phyloP scores from a whole-genome alignment of 2,113 vertebrate species.

The Aspidoscelis tigris region DNA sequence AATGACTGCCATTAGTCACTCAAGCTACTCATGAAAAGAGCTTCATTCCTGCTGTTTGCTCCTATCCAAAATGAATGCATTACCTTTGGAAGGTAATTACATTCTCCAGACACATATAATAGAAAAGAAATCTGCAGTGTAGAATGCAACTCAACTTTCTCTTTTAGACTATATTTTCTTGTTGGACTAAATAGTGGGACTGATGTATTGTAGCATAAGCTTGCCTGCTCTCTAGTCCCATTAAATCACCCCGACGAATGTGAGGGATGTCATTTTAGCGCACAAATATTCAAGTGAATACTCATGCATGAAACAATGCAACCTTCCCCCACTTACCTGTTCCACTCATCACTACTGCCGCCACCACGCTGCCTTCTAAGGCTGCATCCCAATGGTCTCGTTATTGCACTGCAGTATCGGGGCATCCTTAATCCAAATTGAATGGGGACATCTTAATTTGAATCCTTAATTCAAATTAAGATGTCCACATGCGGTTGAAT shows the following conservation, averaged over 20 bases:
- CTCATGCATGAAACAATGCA: too few relatives aligned
- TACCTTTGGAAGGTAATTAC: conserved; percentile 6
- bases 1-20: conserved; percentile 20
- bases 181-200: background rate
- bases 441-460: too few relatives aligned
- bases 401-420: too few relatives aligned
- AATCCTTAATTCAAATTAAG: too few relatives aligned
- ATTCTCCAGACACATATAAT: conserved; percentile 6
- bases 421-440: too few relatives aligned
- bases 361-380: too few relatives aligned
- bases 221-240: background rate
- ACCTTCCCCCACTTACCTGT: too few relatives aligned
- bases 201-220: background rate
- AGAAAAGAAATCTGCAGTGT: conserved; percentile 9
- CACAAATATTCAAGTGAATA: too few relatives aligned
- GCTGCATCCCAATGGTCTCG: too few relatives aligned
- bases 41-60: conserved; percentile 22
- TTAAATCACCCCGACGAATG: background rate
- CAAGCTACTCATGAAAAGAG: background rate
- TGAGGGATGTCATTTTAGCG: too few relatives aligned
- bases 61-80: background rate
- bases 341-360: too few relatives aligned
- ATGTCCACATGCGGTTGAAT: too few relatives aligned
- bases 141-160: background rate
- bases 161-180: background rate